Percentiles rank a stretch among this genome's conserved stretches.
These are phyloP conservation scores for Piezodorus guildinii DNA, from an alignment of 1,140 invertebrate species.

Conservation along the genomic window DNA sequence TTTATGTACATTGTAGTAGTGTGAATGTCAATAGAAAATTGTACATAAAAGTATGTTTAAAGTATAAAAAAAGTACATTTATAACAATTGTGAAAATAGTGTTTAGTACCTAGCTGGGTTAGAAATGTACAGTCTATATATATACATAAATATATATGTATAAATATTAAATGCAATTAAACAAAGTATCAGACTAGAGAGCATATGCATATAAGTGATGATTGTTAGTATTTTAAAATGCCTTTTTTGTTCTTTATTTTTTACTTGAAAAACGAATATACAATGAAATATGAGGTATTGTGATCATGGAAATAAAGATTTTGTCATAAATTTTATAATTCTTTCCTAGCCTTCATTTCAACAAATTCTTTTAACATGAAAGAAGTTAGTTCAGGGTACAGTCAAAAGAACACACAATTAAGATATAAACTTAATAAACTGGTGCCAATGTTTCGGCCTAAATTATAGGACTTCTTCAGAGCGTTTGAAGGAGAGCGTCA, in stretches of 20 bases:
- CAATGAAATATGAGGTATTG: constrained; percentile 19
- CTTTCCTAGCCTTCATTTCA: not conserved
- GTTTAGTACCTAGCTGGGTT: constrained; percentile 21
- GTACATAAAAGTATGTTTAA: constrained; percentile 23
- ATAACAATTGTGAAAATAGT: constrained; percentile 23
- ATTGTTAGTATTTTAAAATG: constrained; percentile 21
- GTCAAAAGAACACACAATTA: no score
- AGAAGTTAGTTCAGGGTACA: no score
- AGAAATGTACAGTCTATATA: constrained; percentile 22
- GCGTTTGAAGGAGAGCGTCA: no score
- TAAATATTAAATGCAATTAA: constrained; percentile 20
- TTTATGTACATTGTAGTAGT: constrained; percentile 20
- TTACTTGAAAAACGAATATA: constrained; percentile 8
- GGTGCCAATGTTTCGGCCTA: no score
- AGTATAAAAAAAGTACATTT: constrained; percentile 17
- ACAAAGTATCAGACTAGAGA: constrained; percentile 12
- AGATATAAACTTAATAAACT: no score
- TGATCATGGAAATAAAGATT: constrained; percentile 23
- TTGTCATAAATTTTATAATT: constrained; percentile 16
- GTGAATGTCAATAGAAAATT: constrained; percentile 23
- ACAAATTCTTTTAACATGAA: no score
- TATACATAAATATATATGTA: not conserved
- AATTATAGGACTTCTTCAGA: no score
- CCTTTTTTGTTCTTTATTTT: constrained; percentile 17
- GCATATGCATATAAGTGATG: constrained; percentile 22